phyloP scores from a whole-genome alignment of 2,113 vertebrate species.

The Petrocephalus zakoni region DNA sequence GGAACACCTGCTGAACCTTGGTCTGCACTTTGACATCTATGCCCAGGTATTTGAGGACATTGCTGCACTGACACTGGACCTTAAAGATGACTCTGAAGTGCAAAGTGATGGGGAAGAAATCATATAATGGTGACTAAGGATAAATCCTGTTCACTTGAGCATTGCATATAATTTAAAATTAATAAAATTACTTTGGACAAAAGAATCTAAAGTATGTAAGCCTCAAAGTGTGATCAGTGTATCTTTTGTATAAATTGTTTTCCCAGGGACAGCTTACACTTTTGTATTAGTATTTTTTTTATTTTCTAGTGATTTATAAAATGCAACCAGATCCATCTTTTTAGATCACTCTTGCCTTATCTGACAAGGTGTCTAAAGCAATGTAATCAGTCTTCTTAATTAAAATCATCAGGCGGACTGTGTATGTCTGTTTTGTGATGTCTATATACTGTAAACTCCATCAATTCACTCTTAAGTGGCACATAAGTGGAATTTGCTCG shows the following conservation, averaged over 20 bases:
- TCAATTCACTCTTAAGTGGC: not conserved
- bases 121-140: constrained; percentile 40
- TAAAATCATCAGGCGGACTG: not conserved
- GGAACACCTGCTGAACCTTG: constrained; percentile 44
- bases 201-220: not conserved
- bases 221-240: not conserved
- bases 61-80: constrained; percentile 41
- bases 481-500: not conserved
- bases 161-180: not conserved
- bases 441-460: not conserved
- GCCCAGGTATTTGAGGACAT: constrained; percentile 58
- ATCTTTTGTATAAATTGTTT: not conserved
- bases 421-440: not conserved
- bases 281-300: not conserved
- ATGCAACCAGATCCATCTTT: not conserved
- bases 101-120: constrained; percentile 59
- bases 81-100: constrained; percentile 32
- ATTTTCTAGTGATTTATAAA: not conserved
- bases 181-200: not conserved
- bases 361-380: not conserved
- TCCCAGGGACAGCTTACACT: not conserved
- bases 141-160: not conserved
- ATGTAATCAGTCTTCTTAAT: not conserved
- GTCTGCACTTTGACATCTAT: constrained; percentile 49
- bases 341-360: not conserved